Evolutionary conservation across 2,888 invertebrate species (phyloP).

Genomic region (Mylabris sibirica): DNA sequence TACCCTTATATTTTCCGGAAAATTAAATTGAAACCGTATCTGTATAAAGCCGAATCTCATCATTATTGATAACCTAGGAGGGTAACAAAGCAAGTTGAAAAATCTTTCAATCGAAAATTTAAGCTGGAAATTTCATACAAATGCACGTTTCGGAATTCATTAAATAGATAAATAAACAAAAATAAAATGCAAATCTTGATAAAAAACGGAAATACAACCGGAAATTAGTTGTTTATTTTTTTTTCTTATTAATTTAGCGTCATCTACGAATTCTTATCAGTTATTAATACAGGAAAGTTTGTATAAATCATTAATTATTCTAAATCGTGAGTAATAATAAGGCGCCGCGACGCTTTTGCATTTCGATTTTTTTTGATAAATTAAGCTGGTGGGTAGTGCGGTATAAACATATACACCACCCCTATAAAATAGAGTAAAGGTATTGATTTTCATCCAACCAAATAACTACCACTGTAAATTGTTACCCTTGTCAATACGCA

Average conservation of each 20-base stretch:
- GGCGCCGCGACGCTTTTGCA: not conserved
- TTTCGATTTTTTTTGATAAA: not conserved
- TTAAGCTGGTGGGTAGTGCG: constrained; percentile 8
- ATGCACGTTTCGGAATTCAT: not conserved
- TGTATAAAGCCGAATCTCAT: not conserved
- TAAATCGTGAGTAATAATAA: not conserved
- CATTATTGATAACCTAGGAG: too few relatives aligned
- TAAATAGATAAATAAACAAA: not conserved
- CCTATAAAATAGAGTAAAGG: constrained; percentile 8
- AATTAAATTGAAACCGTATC: constrained; percentile 4
- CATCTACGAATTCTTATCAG: not conserved
- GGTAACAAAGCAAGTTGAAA: not conserved
- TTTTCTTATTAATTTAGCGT: not conserved
- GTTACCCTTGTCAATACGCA: constrained; percentile 23
- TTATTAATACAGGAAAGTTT: too few relatives aligned
- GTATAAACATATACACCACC: constrained; percentile 23
- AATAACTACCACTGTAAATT: constrained; percentile 17
- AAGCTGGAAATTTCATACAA: not conserved
- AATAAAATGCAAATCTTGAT: not conserved
- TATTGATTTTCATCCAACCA: constrained; percentile 31
- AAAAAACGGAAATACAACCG: constrained; percentile 1
- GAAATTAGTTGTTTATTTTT: not conserved
- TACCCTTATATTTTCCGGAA: not conserved
- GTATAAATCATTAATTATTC: too few relatives aligned
- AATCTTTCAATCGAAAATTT: not conserved